Evolutionary conservation across 1,140 invertebrate species (phyloP), one percentile per base, ranked within the genome.

Genomic region (Elysia chlorotica): DNA sequence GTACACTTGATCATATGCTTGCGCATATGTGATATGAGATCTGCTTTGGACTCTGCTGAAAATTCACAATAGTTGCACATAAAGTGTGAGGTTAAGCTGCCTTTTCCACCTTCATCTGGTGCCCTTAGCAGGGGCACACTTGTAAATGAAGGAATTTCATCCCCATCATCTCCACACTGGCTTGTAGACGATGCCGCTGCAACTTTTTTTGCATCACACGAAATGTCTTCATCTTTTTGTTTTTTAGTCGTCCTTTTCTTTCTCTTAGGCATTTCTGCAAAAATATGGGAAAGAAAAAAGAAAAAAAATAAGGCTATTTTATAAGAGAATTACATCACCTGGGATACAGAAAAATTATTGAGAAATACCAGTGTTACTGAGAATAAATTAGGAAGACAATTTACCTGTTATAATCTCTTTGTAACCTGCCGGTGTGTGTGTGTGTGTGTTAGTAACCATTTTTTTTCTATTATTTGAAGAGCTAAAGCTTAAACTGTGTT

Each of bases 1-100:
- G 69, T 28, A 38, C 69, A 71, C 28, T 71, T 71, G 19, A 48
- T 63, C 69, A 71, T 71, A 35, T 71, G 69, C 28, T 71, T 35
- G 0, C 69, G 36, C 69, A 71, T 71, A 30, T 71, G 69, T 41
- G 36, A 4, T 1, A 62, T 21, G n/a, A 71, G 37, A 1, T 41
- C 69, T 2, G 23, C 17, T 28, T 71, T 71, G 25, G 59, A 21
- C 1, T 71, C 69, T 2, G 69, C 31, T 31, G 69, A 71, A 36
- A 62, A 71, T 10, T 63, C 37, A n/a, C 69, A 71, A 33, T 63
- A 71, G 30, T 71, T 71, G 30, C 69, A 71, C 36, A 33, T 48
- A 23, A 41, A 63, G n/a, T 63, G 59, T 31, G 69, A 62, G 35
- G 63, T 38, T 2, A 38, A 2, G 28, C 19, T 6, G 19, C 35